phyloP scores from a whole-genome alignment of 2,797 vertebrate genomes.

The Ibycter americanus region DNA sequence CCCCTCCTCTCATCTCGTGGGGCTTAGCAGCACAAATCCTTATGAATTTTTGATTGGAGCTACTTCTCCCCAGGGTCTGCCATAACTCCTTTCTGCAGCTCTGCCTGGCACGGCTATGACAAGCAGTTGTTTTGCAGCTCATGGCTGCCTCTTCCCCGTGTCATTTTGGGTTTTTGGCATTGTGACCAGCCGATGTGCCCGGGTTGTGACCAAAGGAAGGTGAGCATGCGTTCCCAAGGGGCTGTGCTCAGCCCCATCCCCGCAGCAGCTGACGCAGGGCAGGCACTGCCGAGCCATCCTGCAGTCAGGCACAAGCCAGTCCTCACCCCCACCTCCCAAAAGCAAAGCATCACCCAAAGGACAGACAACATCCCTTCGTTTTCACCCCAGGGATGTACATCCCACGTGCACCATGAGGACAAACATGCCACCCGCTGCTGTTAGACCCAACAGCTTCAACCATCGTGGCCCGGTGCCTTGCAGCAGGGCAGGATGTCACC shows the following conservation, averaged over 20 bases:
- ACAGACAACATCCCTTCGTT: no score
- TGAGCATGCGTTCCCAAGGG: not conserved
- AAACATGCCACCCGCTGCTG: not conserved
- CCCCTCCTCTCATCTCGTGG: not conserved
- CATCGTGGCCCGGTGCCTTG: not conserved
- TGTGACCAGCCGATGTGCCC: no score
- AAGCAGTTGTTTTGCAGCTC: not conserved
- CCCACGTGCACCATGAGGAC: fast-evolving
- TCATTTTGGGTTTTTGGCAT: not conserved
- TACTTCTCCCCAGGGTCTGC: not conserved
- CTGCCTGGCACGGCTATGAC: not conserved
- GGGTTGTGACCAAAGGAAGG: not conserved
- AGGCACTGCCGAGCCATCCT: no score
- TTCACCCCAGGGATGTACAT: fast-evolving
- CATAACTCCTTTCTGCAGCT: not conserved
- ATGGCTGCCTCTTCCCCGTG: not conserved
- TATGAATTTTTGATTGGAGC: not conserved
- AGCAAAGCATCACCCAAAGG: not conserved
- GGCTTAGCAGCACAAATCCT: not conserved
- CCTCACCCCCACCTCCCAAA: not conserved
- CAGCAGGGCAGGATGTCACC: not conserved
- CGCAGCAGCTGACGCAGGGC: not conserved
- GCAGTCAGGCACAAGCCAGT: not conserved
- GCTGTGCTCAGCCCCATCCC: no score
- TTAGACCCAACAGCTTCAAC: not conserved